Percentiles rank a stretch among this genome's conserved stretches.
Conservation (phyloP, 1,140 invertebrate genomes). For the Triops cancriformis region DNA sequence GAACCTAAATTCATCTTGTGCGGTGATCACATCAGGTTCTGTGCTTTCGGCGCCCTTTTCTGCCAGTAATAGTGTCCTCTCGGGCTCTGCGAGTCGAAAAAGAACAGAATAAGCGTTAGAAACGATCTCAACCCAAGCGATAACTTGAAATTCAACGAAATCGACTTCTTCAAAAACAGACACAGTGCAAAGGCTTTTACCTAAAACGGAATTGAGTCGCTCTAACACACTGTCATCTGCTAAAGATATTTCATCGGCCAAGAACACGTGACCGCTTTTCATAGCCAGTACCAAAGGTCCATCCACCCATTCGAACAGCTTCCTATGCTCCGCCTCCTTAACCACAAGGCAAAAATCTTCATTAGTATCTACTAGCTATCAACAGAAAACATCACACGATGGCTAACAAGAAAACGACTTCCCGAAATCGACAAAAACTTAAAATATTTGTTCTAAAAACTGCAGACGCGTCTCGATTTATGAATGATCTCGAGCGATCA, state of each 20-base stretch:
- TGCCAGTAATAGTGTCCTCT: conserved; percentile 78
- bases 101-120: conserved; percentile 31
- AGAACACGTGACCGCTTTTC: conserved; percentile 74
- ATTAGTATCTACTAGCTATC: neutral
- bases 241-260: conserved; percentile 98
- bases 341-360: neutral
- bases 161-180: conserved; percentile 17
- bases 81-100: conserved; percentile 58
- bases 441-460: no score
- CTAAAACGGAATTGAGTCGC: conserved; percentile 79
- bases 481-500: neutral
- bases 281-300: conserved; percentile 89
- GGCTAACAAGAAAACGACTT: no score
- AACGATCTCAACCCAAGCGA: neutral
- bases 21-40: conserved; percentile 50
- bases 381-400: neutral
- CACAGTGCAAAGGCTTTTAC: conserved; percentile 43
- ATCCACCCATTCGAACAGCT: conserved; percentile 94
- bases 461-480: no score
- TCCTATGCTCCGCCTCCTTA: neutral
- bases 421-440: no score
- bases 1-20: conserved; percentile 73
- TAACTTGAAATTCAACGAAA: neutral
- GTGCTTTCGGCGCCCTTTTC: conserved; percentile 63
- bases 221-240: conserved; percentile 98